Base-by-base conservation (phyloP, 1,140 invertebrate species). In the Eufriesea mexicana region DNA sequence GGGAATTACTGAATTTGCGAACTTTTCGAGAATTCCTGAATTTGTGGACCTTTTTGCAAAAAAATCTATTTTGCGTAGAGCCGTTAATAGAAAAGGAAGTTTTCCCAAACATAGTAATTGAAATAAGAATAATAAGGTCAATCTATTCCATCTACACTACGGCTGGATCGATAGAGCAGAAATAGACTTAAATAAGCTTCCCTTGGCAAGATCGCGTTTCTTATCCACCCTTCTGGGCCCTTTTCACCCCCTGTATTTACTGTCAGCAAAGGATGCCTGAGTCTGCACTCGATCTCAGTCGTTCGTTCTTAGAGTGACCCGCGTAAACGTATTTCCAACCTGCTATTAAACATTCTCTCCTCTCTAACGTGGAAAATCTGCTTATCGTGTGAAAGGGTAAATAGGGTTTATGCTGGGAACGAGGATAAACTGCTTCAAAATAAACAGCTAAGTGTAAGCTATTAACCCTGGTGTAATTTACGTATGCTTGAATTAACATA, bases 181-280 rank as follows among this genome's bases (percentile, higher is more conserved):
- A 84, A 55, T 64, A 54, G 61, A 66, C 79, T 83, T 85, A 78
- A 88, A 86, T 79, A 80, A 89, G 84, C 83, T 88, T 54, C 68
- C 76, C 79, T 45, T 35, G 35, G 68, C 14, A 35, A 62, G 64
- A 61, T 81, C 72, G 16, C 54, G 57, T 86, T 88, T 82, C 83
- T 64, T 35, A 45, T 28, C 25, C 76, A 76, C 23, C 76, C 81
- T 62, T 70, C 47, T 45, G 42, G 84, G 89, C 86, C 83, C 73
- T 85, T 89, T 80, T 89, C 77, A 84, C 73, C 82, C 86, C 68
- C 76, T 71, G 73, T 86, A 74, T 88, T 88, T 86, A 76, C 85
- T 74, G 88, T 89, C 86, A 86, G 78, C 88, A 79, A 79, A 77
- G 79, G 71, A 79, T 88, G 66, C 49, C 75, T 71, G 73, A 47